Evolutionary conservation across 2,797 vertebrate genomes (phyloP).

Genomic region (Cyprinella venusta): DNA sequence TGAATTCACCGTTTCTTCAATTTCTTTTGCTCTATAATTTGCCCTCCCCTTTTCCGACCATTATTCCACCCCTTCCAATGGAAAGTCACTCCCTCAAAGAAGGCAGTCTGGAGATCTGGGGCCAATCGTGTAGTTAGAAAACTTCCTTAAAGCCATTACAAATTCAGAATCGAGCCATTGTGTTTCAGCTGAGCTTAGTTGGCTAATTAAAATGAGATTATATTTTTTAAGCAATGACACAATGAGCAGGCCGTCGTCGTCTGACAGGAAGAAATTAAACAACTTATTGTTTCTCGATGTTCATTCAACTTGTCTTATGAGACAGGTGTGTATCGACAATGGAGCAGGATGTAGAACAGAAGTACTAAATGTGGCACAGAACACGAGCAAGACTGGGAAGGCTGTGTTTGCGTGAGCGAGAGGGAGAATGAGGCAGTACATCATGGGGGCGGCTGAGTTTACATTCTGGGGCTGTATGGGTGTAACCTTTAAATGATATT

Average conservation of each 20-base stretch:
- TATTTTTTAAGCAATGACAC: conserved; percentile 71
- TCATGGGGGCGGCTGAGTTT: conserved; percentile 66
- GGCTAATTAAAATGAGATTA: conserved; percentile 72
- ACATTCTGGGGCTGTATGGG: conserved; percentile 67
- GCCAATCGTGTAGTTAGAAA: conserved; percentile 38
- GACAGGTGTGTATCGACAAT: conserved; percentile 33
- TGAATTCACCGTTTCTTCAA: conserved; percentile 51
- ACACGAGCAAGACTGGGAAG: conserved; percentile 22
- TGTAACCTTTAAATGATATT: conserved; percentile 79
- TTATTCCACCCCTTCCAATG: conserved; percentile 35
- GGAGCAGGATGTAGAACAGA: conserved; percentile 47
- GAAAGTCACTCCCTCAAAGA: conserved; percentile 50
- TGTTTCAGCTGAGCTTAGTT: conserved; percentile 59
- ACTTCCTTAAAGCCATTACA: conserved; percentile 44
- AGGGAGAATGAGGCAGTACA: conserved; percentile 57
- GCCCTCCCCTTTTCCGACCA: conserved; percentile 11
- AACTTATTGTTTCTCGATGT: conserved; percentile 61
- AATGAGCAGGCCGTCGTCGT: conserved; percentile 6
- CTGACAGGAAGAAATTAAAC: conserved; percentile 59
- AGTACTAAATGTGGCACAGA: conserved; percentile 45
- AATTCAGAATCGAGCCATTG: conserved; percentile 61
- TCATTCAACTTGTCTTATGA: conserved; percentile 56
- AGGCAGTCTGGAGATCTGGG: conserved; percentile 35
- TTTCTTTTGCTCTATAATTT: conserved; percentile 40
- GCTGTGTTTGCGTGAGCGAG: neutral